Evolutionary conservation across 2,113 vertebrate species (phyloP).

Genomic region (Nestor notabilis): DNA sequence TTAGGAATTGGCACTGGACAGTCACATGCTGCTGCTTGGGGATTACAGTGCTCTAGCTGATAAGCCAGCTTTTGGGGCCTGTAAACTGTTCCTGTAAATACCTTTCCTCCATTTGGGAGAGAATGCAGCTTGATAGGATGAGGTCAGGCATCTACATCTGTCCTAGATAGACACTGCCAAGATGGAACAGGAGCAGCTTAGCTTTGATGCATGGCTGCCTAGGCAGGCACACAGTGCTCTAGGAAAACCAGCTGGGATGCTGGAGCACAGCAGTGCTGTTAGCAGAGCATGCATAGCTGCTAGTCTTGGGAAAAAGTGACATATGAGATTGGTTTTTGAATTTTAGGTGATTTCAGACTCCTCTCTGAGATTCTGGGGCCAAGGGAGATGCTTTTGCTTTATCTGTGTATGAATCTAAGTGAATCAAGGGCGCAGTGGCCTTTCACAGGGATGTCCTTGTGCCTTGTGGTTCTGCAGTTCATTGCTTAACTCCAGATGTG

Average conservation of each 20-base stretch:
- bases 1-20: neutral
- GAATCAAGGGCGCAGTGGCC: neutral
- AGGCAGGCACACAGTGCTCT: neutral
- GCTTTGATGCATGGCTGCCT: accelerated
- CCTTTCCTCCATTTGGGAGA: neutral
- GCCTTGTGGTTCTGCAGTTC: neutral
- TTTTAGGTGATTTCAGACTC: neutral
- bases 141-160: neutral
- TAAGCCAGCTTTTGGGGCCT: neutral
- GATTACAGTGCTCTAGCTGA: neutral
- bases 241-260: accelerated
- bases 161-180: neutral
- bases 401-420: neutral
- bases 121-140: neutral
- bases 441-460: neutral
- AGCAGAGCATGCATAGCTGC: neutral
- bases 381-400: neutral
- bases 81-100: neutral
- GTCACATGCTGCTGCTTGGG: neutral
- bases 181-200: neutral
- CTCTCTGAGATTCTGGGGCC: accelerated
- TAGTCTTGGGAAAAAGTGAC: neutral
- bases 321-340: neutral
- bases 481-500: accelerated
- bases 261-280: neutral